These are phyloP conservation scores for Tympanuchus pallidicinctus DNA, from an alignment of 2,113 vertebrate genomes.

Conservation along the genomic window DNA sequence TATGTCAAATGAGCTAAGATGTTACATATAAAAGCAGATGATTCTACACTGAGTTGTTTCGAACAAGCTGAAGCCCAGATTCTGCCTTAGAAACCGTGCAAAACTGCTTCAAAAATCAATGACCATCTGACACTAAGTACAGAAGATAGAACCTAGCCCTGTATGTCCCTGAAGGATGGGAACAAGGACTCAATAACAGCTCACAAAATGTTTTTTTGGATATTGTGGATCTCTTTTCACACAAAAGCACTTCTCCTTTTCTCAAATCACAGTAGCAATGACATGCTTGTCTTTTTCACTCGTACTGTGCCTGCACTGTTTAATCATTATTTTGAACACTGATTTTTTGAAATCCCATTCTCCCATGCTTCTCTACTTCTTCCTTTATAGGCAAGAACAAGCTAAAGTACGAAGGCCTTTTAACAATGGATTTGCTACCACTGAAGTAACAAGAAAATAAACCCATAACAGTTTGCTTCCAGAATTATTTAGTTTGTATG, in stretches of 20 bases:
- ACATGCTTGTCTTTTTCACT: not conserved
- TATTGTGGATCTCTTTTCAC: not conserved
- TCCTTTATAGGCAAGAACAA: not conserved
- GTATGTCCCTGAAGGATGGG: fast-evolving
- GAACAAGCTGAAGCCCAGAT: not conserved
- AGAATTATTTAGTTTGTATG: not conserved
- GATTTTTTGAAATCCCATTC: not conserved
- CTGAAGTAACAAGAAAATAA: not conserved
- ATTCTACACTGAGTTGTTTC: not conserved
- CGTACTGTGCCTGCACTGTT: not conserved
- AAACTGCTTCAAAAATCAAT: not conserved
- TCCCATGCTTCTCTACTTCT: not conserved
- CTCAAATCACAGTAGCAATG: not conserved
- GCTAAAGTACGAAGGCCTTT: not conserved
- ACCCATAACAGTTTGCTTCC: not conserved
- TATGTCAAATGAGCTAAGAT: not conserved
- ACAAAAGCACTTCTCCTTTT: not conserved
- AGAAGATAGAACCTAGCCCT: not conserved
- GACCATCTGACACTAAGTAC: not conserved
- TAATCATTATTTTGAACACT: not conserved
- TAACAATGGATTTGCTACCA: not conserved
- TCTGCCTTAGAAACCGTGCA: not conserved
- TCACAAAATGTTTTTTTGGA: not conserved
- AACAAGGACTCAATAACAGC: not conserved
- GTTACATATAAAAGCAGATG: not conserved